Base-by-base conservation (phyloP, 2,888 invertebrate species). In the Clunio marinus region DNA sequence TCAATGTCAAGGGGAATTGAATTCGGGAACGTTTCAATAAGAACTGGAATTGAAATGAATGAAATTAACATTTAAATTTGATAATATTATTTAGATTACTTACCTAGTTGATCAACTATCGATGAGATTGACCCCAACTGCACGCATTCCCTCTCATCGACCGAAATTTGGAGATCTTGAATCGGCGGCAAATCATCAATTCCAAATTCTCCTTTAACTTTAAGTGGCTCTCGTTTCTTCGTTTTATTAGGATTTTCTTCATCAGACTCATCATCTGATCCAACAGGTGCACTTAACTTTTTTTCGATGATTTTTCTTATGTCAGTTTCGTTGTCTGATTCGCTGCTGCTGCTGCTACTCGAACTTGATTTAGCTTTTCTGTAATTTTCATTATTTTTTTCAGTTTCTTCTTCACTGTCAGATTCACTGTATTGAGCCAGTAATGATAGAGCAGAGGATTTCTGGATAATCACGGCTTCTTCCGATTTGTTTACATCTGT, bases 1-100 rank as follows among this genome's bases (percentile, higher is more conserved):
- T 95, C 96, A 71, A 94, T 78, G 80, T 96, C 88, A 68, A 96
- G 83, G 0, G 93, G 86, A 58, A 92, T 88, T 17, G 86, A 86
- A 69, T 85, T 85, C 10, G 87, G 85, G 63, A 86, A 79, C 8
- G 89, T 85, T 72, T 86, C 83, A 24, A 95, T 86, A 73, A 93
- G 84, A 45, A 94, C 92, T 89, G 78, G 15, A 82, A 81, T 66
- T 7, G 59, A 15, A 17, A 7, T 17, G 17, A 55, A n/a, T 25
- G 45, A 10, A 51, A 66, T 17, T 45, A 66, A 51, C 2, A 51
- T 32, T 17, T 27, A 15, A 1, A 37, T 73, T 22, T 15, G 17
- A 24, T 24, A 22, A 59, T 41, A 46, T 62, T 35, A 72, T 75
- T 45, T 10, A 32, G 32, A n/a, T 10, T 8, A 32, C 45, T 77